Conservation (phyloP, 2,888 invertebrate genomes). For the Lampropteryx suffumata region DNA sequence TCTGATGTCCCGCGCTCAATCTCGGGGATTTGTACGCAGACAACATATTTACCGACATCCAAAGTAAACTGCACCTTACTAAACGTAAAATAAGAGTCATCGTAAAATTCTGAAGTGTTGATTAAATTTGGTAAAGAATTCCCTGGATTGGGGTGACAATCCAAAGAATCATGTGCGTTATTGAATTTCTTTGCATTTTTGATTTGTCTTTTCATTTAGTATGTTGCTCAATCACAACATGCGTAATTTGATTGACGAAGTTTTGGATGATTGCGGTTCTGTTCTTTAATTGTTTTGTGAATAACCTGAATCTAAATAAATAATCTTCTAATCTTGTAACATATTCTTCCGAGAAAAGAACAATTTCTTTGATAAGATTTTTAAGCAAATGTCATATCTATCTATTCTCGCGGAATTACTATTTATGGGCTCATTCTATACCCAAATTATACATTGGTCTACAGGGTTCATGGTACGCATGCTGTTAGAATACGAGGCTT, state of each 20-base stretch:
- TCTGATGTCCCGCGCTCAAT: slow-evolving; percentile 70
- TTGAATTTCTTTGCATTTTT: slow-evolving; percentile 79
- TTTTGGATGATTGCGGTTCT: slow-evolving; percentile 21
- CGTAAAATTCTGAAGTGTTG: slow-evolving; percentile 1
- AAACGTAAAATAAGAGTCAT: slow-evolving; percentile 26
- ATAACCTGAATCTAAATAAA: too few species aligned
- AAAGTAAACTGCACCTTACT: slow-evolving; percentile 47
- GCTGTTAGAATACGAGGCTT: too few species aligned
- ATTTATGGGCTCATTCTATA: too few species aligned
- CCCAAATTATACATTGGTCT: too few species aligned
- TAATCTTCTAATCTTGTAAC: too few species aligned
- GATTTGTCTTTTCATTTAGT: slow-evolving; percentile 66
- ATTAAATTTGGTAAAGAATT: slow-evolving; percentile 41
- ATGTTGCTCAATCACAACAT: slow-evolving; percentile 55
- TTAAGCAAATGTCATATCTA: too few species aligned
- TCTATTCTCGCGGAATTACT: too few species aligned
- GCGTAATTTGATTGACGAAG: slow-evolving; percentile 31
- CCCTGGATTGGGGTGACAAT: slow-evolving; percentile 71
- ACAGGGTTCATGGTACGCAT: too few species aligned
- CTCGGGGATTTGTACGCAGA: slow-evolving; percentile 67
- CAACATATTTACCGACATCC: slow-evolving; percentile 34
- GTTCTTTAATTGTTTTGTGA: too few species aligned
- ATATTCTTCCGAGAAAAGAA: too few species aligned
- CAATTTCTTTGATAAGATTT: too few species aligned
- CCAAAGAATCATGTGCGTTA: slow-evolving; percentile 71